A percentile compares a stretch with the other conserved stretches of the same genome.
Conservation (phyloP, 2,888 invertebrate genomes). For the Cephus nigrinus region DNA sequence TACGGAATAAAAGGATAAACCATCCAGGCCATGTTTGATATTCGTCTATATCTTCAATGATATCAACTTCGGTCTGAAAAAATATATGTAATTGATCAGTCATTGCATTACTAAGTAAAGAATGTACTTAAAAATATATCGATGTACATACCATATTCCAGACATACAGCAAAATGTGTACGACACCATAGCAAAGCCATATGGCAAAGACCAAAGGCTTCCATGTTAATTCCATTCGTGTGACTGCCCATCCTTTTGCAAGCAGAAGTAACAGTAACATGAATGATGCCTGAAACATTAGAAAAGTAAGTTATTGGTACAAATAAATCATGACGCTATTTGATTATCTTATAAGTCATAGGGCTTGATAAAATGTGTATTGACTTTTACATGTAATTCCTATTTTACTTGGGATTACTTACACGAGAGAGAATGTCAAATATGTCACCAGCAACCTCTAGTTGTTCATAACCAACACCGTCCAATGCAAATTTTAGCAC, state of each 20-base stretch:
- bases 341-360: slow-evolving; percentile 5
- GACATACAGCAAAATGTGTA: slow-evolving; percentile 91
- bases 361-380: background rate
- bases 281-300: slow-evolving; percentile 80
- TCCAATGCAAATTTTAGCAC: slow-evolving; percentile 90
- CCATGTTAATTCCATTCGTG: slow-evolving; percentile 87
- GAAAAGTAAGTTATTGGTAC: background rate
- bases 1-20: slow-evolving; percentile 88
- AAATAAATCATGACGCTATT: slow-evolving; percentile 14
- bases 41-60: slow-evolving; percentile 95
- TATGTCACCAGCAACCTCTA: slow-evolving; percentile 90
- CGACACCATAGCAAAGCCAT: slow-evolving; percentile 92
- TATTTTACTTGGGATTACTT: slow-evolving; percentile 55
- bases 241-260: slow-evolving; percentile 98
- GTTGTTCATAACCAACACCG: slow-evolving; percentile 85
- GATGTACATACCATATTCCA: slow-evolving; percentile 91
- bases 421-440: slow-evolving; percentile 92
- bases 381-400: slow-evolving; percentile 16
- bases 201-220: slow-evolving; percentile 86
- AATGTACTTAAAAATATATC: background rate
- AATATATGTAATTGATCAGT: slow-evolving; percentile 17
- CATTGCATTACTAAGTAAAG: background rate
- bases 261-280: slow-evolving; percentile 91
- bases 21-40: slow-evolving; percentile 99
- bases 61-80: slow-evolving; percentile 92